Evolutionary conservation across 2,113 vertebrate species (phyloP).

Genomic region (Dicrurus megarhynchus): DNA sequence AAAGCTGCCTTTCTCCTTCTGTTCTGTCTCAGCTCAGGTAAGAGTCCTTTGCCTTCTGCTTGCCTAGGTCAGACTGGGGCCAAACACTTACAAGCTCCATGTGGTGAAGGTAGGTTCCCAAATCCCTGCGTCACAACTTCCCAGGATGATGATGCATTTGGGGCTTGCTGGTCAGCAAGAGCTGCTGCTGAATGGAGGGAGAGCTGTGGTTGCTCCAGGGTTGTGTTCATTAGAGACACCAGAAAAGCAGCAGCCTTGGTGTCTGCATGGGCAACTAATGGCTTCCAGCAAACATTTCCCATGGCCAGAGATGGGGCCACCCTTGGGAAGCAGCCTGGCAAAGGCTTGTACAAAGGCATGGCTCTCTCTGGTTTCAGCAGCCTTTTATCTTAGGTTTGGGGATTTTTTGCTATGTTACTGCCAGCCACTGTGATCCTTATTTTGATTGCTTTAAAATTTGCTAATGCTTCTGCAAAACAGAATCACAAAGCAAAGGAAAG

Average conservation of each 20-base stretch:
- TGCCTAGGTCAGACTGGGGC: neutral
- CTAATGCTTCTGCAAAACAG: neutral
- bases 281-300: neutral
- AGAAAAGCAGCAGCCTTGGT: neutral
- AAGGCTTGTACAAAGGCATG: neutral
- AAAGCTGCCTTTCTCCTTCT: conserved; percentile 64
- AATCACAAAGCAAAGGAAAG: neutral
- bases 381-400: neutral
- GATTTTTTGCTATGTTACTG: neutral
- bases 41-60: conserved; percentile 30
- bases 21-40: conserved; percentile 72
- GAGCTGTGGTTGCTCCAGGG: neutral
- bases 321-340: neutral
- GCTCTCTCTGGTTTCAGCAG: neutral
- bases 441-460: neutral
- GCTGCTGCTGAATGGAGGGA: neutral
- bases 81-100: neutral
- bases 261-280: neutral
- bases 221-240: neutral
- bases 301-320: neutral
- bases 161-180: neutral
- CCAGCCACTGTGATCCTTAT: neutral
- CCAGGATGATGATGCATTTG: rapidly evolving
- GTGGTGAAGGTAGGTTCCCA: neutral
- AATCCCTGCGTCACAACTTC: neutral